Evolutionary conservation across 2,797 vertebrate species (phyloP).

Genomic region (Sus cebifrons): DNA sequence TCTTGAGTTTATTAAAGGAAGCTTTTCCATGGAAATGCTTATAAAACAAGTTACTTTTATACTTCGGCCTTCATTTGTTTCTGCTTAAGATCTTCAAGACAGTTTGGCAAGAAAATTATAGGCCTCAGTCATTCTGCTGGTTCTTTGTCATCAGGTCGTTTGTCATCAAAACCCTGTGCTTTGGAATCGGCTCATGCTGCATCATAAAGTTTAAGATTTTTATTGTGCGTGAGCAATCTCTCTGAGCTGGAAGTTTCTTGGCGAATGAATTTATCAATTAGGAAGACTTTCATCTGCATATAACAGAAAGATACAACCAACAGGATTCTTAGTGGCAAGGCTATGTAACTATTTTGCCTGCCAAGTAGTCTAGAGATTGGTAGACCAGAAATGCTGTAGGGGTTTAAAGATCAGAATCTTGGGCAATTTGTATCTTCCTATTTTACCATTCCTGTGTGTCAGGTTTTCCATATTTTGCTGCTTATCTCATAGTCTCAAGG

Average conservation of each 20-base stretch:
- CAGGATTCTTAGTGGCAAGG: background rate
- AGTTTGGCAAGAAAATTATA: conserved; percentile 60
- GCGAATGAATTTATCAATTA: conserved; percentile 38
- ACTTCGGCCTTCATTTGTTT: conserved; percentile 25
- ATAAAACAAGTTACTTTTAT: conserved; percentile 62
- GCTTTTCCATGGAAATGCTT: conserved; percentile 39
- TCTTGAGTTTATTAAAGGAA: conserved; percentile 26
- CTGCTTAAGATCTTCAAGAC: conserved; percentile 42
- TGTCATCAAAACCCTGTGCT: background rate
- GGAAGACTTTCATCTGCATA: background rate
- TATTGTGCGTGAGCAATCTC: conserved; percentile 37
- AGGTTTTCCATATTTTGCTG: background rate
- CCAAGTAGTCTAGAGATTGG: background rate
- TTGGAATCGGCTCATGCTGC: background rate
- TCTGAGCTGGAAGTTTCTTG: background rate
- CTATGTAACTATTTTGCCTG: background rate
- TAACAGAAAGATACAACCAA: background rate
- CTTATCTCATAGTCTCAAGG: background rate
- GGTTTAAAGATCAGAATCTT: conserved; percentile 19
- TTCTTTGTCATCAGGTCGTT: conserved; percentile 55
- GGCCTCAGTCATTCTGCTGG: conserved; percentile 35
- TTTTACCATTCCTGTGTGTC: background rate
- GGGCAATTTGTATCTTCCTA: background rate
- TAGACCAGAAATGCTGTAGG: background rate
- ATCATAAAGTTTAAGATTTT: background rate